Evolutionary conservation across 1,140 invertebrate genomes (phyloP), one percentile per base, ranked within the genome.

Genomic region (Cyrtorhinus lividipennis): DNA sequence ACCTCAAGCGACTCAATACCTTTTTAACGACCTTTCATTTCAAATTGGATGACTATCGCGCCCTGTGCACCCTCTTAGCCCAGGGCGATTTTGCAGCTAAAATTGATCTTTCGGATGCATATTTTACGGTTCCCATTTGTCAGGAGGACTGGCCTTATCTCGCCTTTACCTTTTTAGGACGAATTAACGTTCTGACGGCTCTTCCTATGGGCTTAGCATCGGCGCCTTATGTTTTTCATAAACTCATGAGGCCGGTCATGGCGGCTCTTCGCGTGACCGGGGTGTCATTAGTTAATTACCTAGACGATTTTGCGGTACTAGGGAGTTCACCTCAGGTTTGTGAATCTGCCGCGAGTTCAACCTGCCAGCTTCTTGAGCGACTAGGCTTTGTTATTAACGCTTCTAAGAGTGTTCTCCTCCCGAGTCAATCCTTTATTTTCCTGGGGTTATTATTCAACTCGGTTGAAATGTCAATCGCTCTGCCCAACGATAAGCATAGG

Each of bases 321-420:
- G 56, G 18, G 3, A 57, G 15, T 1, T 10, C 20, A 23, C 2
- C 2, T 3, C 18, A 57, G 13, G 20, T 23, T 13, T 57, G 56
- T 15, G 20, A 13, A 1, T 1, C 1, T 3, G 24, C 20, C 15
- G 23, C 24, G 3, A 24, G 2, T 23, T 2, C 2, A 1, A 2
- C 56, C 2, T 15, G 20, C 15, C 1, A 13, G 1, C 56, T 57
- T 10, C 15, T 57, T 10, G 2, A 57, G 3, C 24, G 18, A 10
- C 56, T 57, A 24, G 56, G 56, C 24, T 57, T 57, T 23, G 22
- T 57, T 22, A 23, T 57, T 57, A 57, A 57, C 15, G 5, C 20
- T 1, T 3, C 2, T 1, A 57, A 57, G 15, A 57, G 56, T 24
- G 15, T 1, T 1, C 24, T 57, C 20, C 3, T 57, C 15, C 56